Percentiles rank a stretch among this genome's conserved stretches.
Conservation (phyloP, 2,888 invertebrate genomes). For the Apeira syringaria region DNA sequence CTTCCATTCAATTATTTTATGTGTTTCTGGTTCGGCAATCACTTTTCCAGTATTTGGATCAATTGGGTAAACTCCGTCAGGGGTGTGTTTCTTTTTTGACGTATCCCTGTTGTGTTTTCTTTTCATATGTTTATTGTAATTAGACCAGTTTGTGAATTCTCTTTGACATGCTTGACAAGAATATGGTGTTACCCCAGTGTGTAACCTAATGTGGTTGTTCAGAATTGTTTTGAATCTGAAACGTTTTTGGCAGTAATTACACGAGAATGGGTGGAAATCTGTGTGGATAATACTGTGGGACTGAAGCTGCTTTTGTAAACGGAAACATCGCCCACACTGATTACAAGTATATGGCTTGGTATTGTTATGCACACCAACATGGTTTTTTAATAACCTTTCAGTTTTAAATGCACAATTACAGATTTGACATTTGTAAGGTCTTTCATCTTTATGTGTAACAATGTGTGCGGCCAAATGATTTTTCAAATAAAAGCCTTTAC, state of each 20-base stretch:
- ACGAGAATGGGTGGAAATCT: slow-evolving; percentile 87
- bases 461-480: slow-evolving; percentile 50
- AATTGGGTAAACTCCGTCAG: slow-evolving; percentile 59
- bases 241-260: slow-evolving; percentile 87
- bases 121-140: slow-evolving; percentile 91
- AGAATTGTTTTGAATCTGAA: slow-evolving; percentile 66
- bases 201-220: slow-evolving; percentile 85
- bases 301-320: slow-evolving; percentile 62
- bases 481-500: slow-evolving; percentile 56
- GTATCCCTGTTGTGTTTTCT: slow-evolving; percentile 84
- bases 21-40: slow-evolving; percentile 43
- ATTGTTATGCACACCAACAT: slow-evolving; percentile 50
- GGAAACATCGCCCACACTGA: slow-evolving; percentile 52
- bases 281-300: slow-evolving; percentile 89
- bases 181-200: slow-evolving; percentile 87
- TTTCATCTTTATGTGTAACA: slow-evolving; percentile 50
- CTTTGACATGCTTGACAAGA: slow-evolving; percentile 86
- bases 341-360: slow-evolving; percentile 54
- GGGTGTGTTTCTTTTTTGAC: slow-evolving; percentile 59
- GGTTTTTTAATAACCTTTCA: slow-evolving; percentile 40
- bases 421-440: slow-evolving; percentile 61
- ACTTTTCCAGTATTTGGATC: slow-evolving; percentile 51
- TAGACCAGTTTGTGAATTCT: slow-evolving; percentile 90
- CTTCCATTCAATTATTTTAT: slow-evolving; percentile 55
- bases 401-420: slow-evolving; percentile 60